Evolutionary conservation across 2,888 invertebrate species (phyloP).

Genomic region (Xanthia togata): DNA sequence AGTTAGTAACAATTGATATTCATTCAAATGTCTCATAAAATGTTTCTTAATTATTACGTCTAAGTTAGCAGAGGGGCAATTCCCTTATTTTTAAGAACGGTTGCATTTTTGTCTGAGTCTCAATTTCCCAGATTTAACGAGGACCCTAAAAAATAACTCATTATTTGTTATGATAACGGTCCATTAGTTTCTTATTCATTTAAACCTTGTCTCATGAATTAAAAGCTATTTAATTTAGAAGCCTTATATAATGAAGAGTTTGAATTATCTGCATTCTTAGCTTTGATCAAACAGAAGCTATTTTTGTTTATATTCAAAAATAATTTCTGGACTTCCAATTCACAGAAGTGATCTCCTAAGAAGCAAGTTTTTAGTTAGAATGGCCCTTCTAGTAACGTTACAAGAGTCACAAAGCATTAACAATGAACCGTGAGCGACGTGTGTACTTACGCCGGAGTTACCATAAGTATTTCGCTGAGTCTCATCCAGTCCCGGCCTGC

Average conservation of each 20-base stretch:
- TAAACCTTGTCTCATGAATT: background rate
- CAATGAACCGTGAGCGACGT: constrained; percentile 79
- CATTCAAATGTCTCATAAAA: background rate
- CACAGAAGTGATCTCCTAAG: background rate
- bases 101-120: background rate
- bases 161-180: background rate
- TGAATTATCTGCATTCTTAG: background rate
- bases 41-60: background rate
- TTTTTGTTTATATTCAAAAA: no score
- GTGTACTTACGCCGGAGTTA: constrained; percentile 83
- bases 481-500: constrained; percentile 75
- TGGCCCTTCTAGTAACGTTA: constrained; percentile 59
- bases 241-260: background rate
- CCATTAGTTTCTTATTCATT: constrained; percentile 3
- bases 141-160: background rate
- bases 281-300: background rate
- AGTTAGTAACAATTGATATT: background rate
- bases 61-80: background rate
- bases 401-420: constrained; percentile 72
- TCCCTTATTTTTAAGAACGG: background rate
- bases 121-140: background rate
- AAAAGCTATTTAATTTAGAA: background rate
- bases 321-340: background rate
- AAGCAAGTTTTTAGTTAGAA: background rate
- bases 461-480: constrained; percentile 82